These are phyloP conservation scores for Cromileptes altivelis DNA, from an alignment of 2,113 vertebrate species.

Conservation along the genomic window DNA sequence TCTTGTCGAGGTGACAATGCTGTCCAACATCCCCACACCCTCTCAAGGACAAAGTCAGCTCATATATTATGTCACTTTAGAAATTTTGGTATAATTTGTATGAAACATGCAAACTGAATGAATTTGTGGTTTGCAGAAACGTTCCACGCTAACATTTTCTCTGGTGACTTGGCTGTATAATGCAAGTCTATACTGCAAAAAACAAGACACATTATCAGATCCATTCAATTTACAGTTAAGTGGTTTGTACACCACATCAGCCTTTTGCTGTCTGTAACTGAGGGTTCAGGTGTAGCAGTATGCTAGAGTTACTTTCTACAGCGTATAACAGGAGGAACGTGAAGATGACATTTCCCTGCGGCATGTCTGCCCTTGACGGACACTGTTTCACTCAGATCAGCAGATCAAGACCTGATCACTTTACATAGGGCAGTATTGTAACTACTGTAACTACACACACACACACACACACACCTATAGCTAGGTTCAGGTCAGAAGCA, in stretches of 20 bases:
- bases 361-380: constrained; percentile 67
- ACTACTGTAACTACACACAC: constrained; percentile 68
- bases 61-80: too few relatives aligned
- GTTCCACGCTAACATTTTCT: too few relatives aligned
- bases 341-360: constrained; percentile 62
- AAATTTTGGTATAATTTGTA: too few relatives aligned
- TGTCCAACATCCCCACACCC: too few relatives aligned
- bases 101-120: too few relatives aligned
- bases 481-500: constrained; percentile 51
- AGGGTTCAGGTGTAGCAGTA: constrained; percentile 18
- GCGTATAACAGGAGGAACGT: constrained; percentile 53
- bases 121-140: not conserved
- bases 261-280: constrained; percentile 19
- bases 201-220: not conserved
- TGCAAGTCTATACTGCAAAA: not conserved
- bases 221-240: constrained; percentile 24
- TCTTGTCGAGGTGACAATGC: too few relatives aligned
- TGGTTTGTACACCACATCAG: constrained; percentile 10
- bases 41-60: too few relatives aligned
- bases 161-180: not conserved
- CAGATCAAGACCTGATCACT: constrained; percentile 80
- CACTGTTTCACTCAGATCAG: constrained; percentile 81
- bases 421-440: constrained; percentile 79
- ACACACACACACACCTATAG: constrained; percentile 9
- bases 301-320: constrained; percentile 62